These are phyloP conservation scores for Gonioctena quinquepunctata DNA, from an alignment of 1,140 invertebrate species.

Conservation along the genomic window DNA sequence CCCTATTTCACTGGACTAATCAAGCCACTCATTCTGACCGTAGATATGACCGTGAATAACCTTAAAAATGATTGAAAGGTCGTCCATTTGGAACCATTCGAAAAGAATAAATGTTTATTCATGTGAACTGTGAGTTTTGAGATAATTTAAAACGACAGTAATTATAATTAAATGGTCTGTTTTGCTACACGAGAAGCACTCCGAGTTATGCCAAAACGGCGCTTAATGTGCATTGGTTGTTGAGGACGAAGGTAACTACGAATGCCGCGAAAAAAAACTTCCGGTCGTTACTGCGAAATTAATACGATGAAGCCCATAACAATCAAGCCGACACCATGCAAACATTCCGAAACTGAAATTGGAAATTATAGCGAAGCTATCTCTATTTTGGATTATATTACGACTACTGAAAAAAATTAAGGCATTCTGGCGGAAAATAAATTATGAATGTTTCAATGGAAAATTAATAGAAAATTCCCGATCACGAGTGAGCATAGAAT, in stretches of 20 bases:
- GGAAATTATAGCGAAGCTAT: background rate
- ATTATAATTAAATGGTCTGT: too few relatives aligned
- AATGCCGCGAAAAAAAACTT: constrained; percentile 66
- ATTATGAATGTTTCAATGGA: too few relatives aligned
- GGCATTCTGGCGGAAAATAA: background rate
- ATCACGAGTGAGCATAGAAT: too few relatives aligned
- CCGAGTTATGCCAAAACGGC: constrained; percentile 73
- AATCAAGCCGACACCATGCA: background rate
- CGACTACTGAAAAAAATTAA: background rate
- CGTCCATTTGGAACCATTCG: too few relatives aligned
- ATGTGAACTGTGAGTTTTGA: too few relatives aligned
- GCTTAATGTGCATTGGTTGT: constrained; percentile 78
- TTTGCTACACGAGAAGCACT: constrained; percentile 72
- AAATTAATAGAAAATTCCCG: too few relatives aligned
- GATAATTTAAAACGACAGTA: too few relatives aligned
- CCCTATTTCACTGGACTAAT: too few relatives aligned
- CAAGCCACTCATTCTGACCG: too few relatives aligned
- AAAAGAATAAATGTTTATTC: too few relatives aligned
- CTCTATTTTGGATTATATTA: background rate
- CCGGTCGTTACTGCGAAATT: constrained; percentile 63
- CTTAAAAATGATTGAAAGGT: too few relatives aligned
- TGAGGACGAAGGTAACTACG: constrained; percentile 73
- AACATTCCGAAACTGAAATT: background rate
- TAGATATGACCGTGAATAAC: too few relatives aligned
- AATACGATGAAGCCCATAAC: constrained; percentile 33